A percentile compares a stretch with the other conserved stretches of the same genome.
These are phyloP conservation scores for Chrysotoxum bicinctum DNA, from an alignment of 2,888 invertebrate genomes.

Conservation along the genomic window DNA sequence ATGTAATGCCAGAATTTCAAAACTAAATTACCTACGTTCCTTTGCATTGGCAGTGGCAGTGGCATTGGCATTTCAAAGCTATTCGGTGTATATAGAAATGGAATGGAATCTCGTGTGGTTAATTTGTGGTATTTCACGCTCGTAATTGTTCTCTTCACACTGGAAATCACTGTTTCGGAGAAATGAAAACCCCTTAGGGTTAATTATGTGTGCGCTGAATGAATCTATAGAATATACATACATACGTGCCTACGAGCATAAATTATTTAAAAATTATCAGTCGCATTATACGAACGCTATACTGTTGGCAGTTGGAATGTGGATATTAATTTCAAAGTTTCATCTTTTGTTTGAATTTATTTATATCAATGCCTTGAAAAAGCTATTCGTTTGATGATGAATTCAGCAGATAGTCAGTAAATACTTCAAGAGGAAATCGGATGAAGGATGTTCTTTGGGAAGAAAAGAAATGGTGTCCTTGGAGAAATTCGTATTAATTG, in stretches of 20 bases:
- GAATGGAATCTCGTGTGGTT: slow-evolving; percentile 41
- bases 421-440: too few species aligned
- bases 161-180: slow-evolving; percentile 56
- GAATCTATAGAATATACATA: background rate
- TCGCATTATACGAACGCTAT: background rate
- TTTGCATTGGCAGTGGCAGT: background rate
- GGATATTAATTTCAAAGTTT: background rate
- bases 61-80: background rate
- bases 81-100: background rate
- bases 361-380: background rate
- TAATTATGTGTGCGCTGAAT: slow-evolving; percentile 45
- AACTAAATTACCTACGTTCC: slow-evolving; percentile 24
- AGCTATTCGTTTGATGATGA: background rate
- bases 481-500: too few species aligned
- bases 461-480: too few species aligned
- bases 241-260: too few species aligned
- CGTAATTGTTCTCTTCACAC: slow-evolving; percentile 68
- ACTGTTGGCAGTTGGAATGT: background rate
- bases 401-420: background rate
- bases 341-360: background rate
- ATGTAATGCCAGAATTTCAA: slow-evolving; percentile 11
- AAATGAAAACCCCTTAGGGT: slow-evolving; percentile 34
- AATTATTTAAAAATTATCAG: background rate
- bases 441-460: too few species aligned
- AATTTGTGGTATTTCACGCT: slow-evolving; percentile 58